Base-by-base conservation (phyloP, 1,140 invertebrate genomes). In the Drosophila albomicans region DNA sequence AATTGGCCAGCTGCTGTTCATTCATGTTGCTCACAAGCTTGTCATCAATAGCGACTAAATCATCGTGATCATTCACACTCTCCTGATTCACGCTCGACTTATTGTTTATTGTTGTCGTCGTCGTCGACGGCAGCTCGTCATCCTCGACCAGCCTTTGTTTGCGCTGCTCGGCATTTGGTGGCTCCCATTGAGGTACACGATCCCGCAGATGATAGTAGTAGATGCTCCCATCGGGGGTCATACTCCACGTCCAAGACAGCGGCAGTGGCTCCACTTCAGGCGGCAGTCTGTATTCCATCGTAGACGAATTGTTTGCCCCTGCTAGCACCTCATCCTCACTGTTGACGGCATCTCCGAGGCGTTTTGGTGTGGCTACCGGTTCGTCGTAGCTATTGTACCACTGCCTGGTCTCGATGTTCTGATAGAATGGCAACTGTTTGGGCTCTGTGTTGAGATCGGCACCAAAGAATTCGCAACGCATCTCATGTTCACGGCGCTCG, bases 171-270 rank as follows among this genome's bases (percentile, higher is more conserved):
- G 79, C 48, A 43, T 94, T 94, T 0, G 98, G 98, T 28, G 97
- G 96, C 66, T 96, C 93, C 98, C 98, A 99, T 91, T 98, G 98
- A 1, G 97, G 95, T 81, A 96, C 94, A 62, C 97, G 95, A 25
- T 96, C 95, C 78, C 96, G 96, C 0, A 96, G 93, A 92, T 99
- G 97, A 93, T 98, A 99, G 93, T 98, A 99, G 92, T 99, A 99
- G 0, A 95, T 94, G 68, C 97, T 93, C 1, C 98, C 98, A 48
- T 97, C 87, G 0, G 98, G 97, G 49, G 95, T 94, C 0, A 10
- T 38, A 96, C 96, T 38, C 81, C 95, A 96, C 82, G 97, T 96
- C 98, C 98, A 99, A 87, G 96, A 95, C 0, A 96, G 96, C 4
- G 98, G 98, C 48, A 99, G 91, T 0, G 68, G 84, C 10, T 70